phyloP scores from a whole-genome alignment of 2,797 vertebrate species.

The Synaphobranchus kaupii region DNA sequence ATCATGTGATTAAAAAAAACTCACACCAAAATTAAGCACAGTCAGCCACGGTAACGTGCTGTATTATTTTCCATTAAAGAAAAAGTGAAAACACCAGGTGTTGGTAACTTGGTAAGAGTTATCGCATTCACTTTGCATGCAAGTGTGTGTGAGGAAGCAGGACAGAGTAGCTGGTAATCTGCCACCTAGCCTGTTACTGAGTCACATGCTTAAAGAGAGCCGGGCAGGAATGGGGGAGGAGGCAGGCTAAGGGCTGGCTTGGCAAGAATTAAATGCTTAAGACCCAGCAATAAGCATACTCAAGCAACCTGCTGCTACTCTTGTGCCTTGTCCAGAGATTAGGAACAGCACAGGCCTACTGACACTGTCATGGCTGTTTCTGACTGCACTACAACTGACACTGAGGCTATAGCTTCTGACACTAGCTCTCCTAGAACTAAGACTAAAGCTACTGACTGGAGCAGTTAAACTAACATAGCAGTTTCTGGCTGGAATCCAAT shows the following conservation, averaged over 20 bases:
- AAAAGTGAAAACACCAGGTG: neutral
- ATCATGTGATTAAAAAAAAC: neutral
- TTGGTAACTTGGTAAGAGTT: neutral
- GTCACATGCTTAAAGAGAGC: conserved; percentile 76
- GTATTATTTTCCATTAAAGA: neutral
- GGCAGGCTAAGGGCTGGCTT: conserved; percentile 69
- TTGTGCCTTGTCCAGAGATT: conserved; percentile 34
- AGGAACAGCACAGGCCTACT: neutral
- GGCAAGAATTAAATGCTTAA: conserved; percentile 75
- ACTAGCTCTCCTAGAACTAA: neutral
- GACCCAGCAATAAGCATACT: conserved; percentile 61
- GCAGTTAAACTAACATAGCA: neutral
- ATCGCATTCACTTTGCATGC: conserved; percentile 26
- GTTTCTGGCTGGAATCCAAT: neutral
- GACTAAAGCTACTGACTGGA: neutral
- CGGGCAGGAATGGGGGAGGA: conserved; percentile 53
- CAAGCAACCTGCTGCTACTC: conserved; percentile 56
- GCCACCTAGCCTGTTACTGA: conserved; percentile 56
- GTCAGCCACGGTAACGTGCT: neutral
- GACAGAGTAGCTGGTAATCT: conserved; percentile 53
- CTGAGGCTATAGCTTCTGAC: neutral
- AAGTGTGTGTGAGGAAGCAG: conserved; percentile 13
- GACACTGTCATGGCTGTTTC: neutral
- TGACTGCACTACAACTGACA: neutral
- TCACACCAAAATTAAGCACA: neutral